phyloP scores from a whole-genome alignment of 2,113 vertebrate genomes.

The Chamaetylas fuelleborni region DNA sequence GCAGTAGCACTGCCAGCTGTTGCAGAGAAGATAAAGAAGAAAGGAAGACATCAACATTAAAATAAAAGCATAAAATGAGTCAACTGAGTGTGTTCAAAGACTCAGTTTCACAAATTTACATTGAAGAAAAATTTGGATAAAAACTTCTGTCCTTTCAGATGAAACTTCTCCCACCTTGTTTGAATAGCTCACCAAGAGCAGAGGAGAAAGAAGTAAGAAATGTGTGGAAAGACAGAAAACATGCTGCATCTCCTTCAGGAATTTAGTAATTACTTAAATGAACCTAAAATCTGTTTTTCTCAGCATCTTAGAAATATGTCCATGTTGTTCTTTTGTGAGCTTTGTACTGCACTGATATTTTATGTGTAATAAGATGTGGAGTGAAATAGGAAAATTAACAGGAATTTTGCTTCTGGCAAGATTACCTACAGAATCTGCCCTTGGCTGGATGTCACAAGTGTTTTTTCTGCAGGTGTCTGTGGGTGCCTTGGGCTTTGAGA shows the following conservation, averaged over 20 bases:
- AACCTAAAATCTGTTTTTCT: not conserved
- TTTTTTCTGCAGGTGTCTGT: not conserved
- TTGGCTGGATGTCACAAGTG: not conserved
- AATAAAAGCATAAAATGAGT: not conserved
- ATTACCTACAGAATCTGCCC: not conserved
- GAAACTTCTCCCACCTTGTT: not conserved
- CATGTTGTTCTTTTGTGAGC: not conserved
- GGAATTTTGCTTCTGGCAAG: not conserved
- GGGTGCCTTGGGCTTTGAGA: not conserved
- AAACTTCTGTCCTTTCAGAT: not conserved
- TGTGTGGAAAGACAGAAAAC: not conserved
- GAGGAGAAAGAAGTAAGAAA: not conserved
- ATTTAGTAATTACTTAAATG: not conserved
- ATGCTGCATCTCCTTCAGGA: not conserved
- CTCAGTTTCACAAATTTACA: not conserved
- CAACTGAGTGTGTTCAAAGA: not conserved
- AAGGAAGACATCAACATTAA: not conserved
- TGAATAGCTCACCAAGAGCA: not conserved
- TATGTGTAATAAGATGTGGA: not conserved
- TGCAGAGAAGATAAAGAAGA: constrained; percentile 14
- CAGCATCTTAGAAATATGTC: not conserved
- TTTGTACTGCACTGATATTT: not conserved
- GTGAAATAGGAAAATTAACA: not conserved
- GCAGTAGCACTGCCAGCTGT: constrained; percentile 24
- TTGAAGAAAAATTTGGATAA: not conserved